Percentiles rank a stretch among this genome's conserved stretches.
Conservation (phyloP, 2,113 vertebrate genomes). For the Cichladusa arquata region DNA sequence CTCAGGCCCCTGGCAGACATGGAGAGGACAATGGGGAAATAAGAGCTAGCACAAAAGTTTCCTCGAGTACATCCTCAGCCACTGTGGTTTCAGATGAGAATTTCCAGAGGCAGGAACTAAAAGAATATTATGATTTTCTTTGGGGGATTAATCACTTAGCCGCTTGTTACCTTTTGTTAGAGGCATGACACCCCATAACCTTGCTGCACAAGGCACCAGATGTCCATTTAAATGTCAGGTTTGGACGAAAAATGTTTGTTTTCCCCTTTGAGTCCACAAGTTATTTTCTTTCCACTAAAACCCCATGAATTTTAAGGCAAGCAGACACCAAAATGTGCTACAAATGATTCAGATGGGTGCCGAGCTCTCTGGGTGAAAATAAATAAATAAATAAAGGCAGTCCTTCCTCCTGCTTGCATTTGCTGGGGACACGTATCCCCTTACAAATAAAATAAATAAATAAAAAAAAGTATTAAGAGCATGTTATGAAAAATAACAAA, state of each 20-base stretch:
- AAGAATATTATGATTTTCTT: slow-evolving; percentile 45
- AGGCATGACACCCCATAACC: neutral
- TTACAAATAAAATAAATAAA: slow-evolving; percentile 56
- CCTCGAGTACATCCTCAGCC: neutral
- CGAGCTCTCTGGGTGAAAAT: neutral
- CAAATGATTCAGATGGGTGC: neutral
- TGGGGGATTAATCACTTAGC: slow-evolving; percentile 38
- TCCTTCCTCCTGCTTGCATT: neutral
- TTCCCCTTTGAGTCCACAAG: neutral
- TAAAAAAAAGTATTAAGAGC: slow-evolving; percentile 72
- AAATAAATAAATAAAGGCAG: neutral
- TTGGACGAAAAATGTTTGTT: neutral
- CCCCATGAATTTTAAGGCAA: neutral
- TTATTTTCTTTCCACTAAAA: neutral
- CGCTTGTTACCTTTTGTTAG: slow-evolving; percentile 34
- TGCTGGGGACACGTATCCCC: slow-evolving; percentile 72
- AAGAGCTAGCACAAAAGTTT: slow-evolving; percentile 31
- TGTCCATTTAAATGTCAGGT: slow-evolving; percentile 20
- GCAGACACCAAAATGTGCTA: neutral
- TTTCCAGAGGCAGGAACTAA: slow-evolving; percentile 37
- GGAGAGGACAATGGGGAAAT: slow-evolving; percentile 5
- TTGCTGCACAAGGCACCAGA: neutral
- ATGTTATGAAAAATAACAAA: slow-evolving; percentile 84
- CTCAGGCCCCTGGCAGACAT: neutral
- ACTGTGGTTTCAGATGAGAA: neutral